Conservation (phyloP, 2,113 vertebrate species). For the Crotalus helleri region DNA sequence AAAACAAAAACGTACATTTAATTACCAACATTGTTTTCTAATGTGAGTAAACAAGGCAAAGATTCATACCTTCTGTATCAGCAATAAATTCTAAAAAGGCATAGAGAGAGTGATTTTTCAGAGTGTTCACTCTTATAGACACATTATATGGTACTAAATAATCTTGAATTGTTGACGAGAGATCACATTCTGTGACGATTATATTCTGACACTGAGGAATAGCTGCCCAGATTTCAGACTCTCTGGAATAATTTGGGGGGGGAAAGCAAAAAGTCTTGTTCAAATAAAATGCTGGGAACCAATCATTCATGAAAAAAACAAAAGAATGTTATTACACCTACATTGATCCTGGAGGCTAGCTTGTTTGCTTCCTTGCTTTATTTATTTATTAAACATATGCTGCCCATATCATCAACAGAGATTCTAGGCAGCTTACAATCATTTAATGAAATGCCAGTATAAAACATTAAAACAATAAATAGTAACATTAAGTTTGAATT, state of each 20-base stretch:
- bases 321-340: not conserved
- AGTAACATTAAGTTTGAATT: not conserved
- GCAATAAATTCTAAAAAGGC: slow-evolving; percentile 47
- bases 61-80: slow-evolving; percentile 21
- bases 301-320: not conserved
- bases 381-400: not conserved
- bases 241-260: not conserved
- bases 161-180: slow-evolving; percentile 34
- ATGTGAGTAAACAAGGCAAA: not conserved
- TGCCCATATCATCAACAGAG: not conserved
- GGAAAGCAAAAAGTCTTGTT: not conserved
- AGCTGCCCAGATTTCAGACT: slow-evolving; percentile 41
- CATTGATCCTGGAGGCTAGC: not conserved
- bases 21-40: not conserved
- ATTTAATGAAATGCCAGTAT: not conserved
- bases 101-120: slow-evolving; percentile 46
- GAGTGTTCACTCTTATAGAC: slow-evolving; percentile 40
- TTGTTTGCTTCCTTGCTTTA: not conserved
- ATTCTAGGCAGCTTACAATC: not conserved
- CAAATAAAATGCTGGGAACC: not conserved
- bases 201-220: slow-evolving; percentile 60
- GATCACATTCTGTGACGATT: slow-evolving; percentile 24
- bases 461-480: not conserved
- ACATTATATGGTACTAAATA: slow-evolving; percentile 4
- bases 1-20: not conserved